Percentiles rank a stretch among this genome's conserved stretches.
These are phyloP conservation scores for Xanthorhoe designata DNA, from an alignment of 2,888 invertebrate species.

Conservation along the genomic window DNA sequence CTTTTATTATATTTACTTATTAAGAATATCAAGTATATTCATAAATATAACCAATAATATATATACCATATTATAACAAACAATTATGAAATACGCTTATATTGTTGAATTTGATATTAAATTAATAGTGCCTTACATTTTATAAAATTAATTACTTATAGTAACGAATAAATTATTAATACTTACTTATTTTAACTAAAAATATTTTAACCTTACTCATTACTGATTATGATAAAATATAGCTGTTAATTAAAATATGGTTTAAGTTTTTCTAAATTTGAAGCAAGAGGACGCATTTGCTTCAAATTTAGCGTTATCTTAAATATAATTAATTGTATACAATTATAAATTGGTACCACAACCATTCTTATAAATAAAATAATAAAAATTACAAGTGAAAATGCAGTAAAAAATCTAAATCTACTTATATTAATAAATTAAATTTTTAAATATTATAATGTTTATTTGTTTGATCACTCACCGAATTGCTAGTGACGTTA, in stretches of 20 bases:
- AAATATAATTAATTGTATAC: constrained; percentile 3
- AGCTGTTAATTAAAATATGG: background rate
- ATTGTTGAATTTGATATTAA: constrained; percentile 11
- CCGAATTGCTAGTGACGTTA: background rate
- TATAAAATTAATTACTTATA: background rate
- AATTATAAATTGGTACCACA: background rate
- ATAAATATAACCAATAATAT: too few relatives aligned
- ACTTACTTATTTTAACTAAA: too few relatives aligned
- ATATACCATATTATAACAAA: too few relatives aligned
- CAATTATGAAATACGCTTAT: constrained; percentile 3
- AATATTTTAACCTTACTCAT: too few relatives aligned
- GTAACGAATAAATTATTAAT: too few relatives aligned
- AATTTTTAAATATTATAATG: background rate
- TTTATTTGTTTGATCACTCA: background rate
- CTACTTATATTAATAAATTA: constrained; percentile 12
- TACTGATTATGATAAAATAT: too few relatives aligned
- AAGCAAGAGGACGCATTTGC: constrained; percentile 82
- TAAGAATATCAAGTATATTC: too few relatives aligned
- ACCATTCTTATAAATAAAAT: constrained; percentile 4
- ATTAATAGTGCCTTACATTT: background rate
- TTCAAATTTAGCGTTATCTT: constrained; percentile 56
- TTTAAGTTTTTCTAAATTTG: constrained; percentile 59
- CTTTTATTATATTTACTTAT: constrained; percentile 21
- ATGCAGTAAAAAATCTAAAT: constrained; percentile 66
- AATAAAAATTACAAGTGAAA: constrained; percentile 62